Percentiles rank a stretch among this genome's conserved stretches.
Evolutionary conservation across 2,113 vertebrate genomes (phyloP).

Genomic region (Montifringilla adamsi): DNA sequence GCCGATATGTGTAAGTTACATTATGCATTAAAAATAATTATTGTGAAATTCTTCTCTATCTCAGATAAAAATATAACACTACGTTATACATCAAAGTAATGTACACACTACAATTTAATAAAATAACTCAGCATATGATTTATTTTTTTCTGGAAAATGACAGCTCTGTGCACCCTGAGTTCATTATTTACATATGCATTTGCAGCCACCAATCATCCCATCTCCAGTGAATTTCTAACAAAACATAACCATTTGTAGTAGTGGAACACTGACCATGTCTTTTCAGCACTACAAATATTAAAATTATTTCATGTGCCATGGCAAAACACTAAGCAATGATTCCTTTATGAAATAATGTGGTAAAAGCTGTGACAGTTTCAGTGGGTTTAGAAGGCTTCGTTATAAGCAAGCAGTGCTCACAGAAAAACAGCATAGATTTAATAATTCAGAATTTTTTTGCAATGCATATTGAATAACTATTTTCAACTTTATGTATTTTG

Average conservation of each 20-base stretch:
- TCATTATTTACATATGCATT: background rate
- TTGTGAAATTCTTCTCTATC: background rate
- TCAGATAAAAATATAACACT: background rate
- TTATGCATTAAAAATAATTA: background rate
- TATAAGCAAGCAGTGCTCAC: background rate
- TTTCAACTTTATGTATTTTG: background rate
- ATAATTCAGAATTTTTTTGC: background rate
- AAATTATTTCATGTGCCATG: background rate
- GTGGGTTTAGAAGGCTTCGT: background rate
- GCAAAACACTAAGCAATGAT: background rate
- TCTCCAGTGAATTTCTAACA: background rate
- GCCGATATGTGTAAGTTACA: accelerated
- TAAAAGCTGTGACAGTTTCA: background rate
- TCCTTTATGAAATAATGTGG: background rate
- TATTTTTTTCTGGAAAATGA: background rate
- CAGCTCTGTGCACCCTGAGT: background rate
- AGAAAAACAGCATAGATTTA: background rate
- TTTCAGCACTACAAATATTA: background rate
- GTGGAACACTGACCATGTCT: background rate
- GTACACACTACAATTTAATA: background rate
- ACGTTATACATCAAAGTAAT: background rate
- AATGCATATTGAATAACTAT: background rate
- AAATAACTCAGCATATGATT: background rate
- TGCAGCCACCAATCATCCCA: background rate
- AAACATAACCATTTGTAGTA: background rate